phyloP scores from a whole-genome alignment of 1,140 invertebrate species.

The Halictus rubicundus region DNA sequence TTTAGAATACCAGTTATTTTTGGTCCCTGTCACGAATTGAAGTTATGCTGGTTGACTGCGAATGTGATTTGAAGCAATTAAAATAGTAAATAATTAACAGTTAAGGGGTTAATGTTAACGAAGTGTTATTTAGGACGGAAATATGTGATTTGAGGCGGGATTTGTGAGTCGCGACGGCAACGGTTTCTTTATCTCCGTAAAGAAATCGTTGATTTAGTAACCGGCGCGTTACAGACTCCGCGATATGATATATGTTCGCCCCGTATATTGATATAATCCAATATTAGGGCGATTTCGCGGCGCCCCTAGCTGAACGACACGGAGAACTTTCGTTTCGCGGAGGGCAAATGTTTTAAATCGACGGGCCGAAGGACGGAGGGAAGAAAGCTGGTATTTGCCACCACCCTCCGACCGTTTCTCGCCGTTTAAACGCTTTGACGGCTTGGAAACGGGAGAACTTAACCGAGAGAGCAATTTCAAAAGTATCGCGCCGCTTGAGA shows the following conservation, averaged over 20 bases:
- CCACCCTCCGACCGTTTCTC: constrained; percentile 26
- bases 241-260: constrained; percentile 35
- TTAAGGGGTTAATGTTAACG: too few species aligned
- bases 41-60: too few species aligned
- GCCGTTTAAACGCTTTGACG: constrained; percentile 35
- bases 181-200: constrained; percentile 18
- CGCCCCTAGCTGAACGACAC: constrained; percentile 30
- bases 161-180: constrained; percentile 2
- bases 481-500: constrained; percentile 8
- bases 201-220: constrained; percentile 43
- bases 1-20: too few species aligned
- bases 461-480: constrained; percentile 11
- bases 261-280: constrained; percentile 54
- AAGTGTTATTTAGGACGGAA: too few species aligned
- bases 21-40: too few species aligned
- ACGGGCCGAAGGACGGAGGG: constrained; percentile 34
- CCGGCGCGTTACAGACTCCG: background rate
- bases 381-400: constrained; percentile 50
- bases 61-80: too few species aligned
- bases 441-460: constrained; percentile 21
- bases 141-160: background rate
- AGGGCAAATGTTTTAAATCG: constrained; percentile 57
- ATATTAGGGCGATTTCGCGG: constrained; percentile 48
- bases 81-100: too few species aligned
- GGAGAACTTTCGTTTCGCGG: constrained; percentile 43